A percentile compares a stretch with the other conserved stretches of the same genome.
These are phyloP conservation scores for Salminus brasiliensis DNA, from an alignment of 2,113 vertebrate species.

Conservation along the genomic window DNA sequence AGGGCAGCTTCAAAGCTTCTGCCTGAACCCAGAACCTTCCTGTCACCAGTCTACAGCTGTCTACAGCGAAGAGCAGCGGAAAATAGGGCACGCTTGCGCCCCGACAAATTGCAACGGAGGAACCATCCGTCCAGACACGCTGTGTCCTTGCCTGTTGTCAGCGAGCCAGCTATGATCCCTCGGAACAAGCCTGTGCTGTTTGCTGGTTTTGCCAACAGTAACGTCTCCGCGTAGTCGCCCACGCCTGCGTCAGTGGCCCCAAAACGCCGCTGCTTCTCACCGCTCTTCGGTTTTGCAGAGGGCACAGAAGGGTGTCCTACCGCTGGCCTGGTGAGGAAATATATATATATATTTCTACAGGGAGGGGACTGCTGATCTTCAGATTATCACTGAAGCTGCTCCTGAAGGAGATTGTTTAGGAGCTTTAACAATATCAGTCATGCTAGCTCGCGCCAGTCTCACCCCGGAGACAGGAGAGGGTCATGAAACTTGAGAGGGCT, in stretches of 20 bases:
- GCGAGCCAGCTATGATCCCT: constrained; percentile 16
- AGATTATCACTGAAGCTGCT: constrained; percentile 77
- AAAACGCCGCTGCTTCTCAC: constrained; percentile 6
- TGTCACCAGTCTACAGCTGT: constrained; percentile 7
- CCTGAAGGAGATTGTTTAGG: constrained; percentile 74
- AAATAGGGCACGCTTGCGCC: constrained; percentile 7
- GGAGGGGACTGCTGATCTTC: constrained; percentile 67
- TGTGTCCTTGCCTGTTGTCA: constrained; percentile 31
- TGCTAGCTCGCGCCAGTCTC: constrained; percentile 76
- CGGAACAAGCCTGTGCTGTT: not conserved
- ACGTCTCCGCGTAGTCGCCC: constrained; percentile 22
- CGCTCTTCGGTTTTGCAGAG: constrained; percentile 4
- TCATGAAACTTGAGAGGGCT: constrained; percentile 81
- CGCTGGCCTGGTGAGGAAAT: constrained; percentile 34
- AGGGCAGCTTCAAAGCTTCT: constrained; percentile 18
- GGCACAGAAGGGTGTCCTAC: constrained; percentile 24
- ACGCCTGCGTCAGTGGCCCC: constrained; percentile 4
- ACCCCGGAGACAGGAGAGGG: constrained; percentile 77
- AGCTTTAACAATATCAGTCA: constrained; percentile 80
- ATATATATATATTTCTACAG: constrained; percentile 48
- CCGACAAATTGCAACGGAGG: constrained; percentile 32
- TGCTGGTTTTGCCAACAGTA: constrained; percentile 5
- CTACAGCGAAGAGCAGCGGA: not conserved
- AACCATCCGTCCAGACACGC: constrained; percentile 32
- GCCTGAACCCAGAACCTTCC: constrained; percentile 37